These are phyloP conservation scores for Camponotus fellah DNA, from an alignment of 2,888 invertebrate genomes.

Conservation along the genomic window DNA sequence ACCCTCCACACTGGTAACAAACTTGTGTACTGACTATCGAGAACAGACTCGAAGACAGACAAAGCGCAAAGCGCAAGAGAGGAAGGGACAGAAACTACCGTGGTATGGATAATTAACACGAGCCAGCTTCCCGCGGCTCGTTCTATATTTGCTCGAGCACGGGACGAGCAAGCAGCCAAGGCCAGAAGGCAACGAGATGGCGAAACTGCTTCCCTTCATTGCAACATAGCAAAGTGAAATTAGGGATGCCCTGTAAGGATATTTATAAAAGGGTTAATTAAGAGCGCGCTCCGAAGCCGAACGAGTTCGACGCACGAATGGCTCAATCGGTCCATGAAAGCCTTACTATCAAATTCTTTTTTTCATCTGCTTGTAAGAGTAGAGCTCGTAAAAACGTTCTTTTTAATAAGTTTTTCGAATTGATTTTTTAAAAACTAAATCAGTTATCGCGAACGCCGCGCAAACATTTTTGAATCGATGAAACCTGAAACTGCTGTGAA, in stretches of 20 bases:
- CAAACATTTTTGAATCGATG: conserved; percentile 3
- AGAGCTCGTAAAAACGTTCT: conserved; percentile 58
- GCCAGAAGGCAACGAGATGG: conserved; percentile 56
- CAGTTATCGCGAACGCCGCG: conserved; percentile 36
- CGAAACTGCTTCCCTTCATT: conserved; percentile 63
- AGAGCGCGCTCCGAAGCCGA: conserved; percentile 66
- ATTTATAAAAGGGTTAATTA: conserved; percentile 83
- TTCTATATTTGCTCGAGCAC: conserved; percentile 74
- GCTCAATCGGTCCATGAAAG: conserved; percentile 33
- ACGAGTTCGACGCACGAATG: conserved; percentile 64
- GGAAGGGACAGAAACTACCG: conserved; percentile 46
- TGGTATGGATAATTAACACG: conserved; percentile 80
- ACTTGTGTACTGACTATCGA: conserved; percentile 39
- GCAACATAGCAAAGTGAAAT: conserved; percentile 73
- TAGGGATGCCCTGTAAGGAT: conserved; percentile 81
- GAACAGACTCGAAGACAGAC: conserved; percentile 24
- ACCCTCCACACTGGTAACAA: conserved; percentile 15
- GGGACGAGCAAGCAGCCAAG: conserved; percentile 57
- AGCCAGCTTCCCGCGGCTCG: conserved; percentile 69
- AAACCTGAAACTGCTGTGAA: conserved; percentile 50
- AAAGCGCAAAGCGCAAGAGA: conserved; percentile 34
- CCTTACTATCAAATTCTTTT: conserved; percentile 16
- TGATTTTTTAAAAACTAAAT: conserved; percentile 49
- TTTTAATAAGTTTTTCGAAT: conserved; percentile 54
- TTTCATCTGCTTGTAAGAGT: conserved; percentile 51